Percentiles rank a stretch among this genome's conserved stretches.
Conservation (phyloP, 2,888 invertebrate species). For the Ptilodon capucinus region DNA sequence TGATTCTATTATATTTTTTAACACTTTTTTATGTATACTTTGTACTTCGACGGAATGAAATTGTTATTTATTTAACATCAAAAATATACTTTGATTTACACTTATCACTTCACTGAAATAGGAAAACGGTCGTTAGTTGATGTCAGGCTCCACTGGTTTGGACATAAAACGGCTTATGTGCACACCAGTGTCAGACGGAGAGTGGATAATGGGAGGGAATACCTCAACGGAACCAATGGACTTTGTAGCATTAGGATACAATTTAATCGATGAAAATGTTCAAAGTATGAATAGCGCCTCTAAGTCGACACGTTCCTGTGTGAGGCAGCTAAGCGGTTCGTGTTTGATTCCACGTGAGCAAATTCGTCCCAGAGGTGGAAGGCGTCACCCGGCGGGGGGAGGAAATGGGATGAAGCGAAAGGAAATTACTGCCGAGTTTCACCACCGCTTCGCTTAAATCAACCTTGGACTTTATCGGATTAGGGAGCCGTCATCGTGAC, state of each 20-base stretch:
- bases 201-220: slow-evolving; percentile 37
- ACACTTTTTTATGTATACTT: slow-evolving; percentile 64
- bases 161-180: slow-evolving; percentile 68
- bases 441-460: slow-evolving; percentile 76
- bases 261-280: slow-evolving; percentile 15
- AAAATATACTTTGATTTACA: slow-evolving; percentile 69
- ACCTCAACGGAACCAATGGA: slow-evolving; percentile 66
- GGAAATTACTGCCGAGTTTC: slow-evolving; percentile 56
- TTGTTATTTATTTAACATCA: slow-evolving; percentile 64
- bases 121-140: slow-evolving; percentile 27
- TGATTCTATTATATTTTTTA: slow-evolving; percentile 37
- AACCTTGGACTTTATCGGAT: slow-evolving; percentile 36
- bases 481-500: slow-evolving; percentile 15
- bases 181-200: slow-evolving; percentile 56
- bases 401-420: slow-evolving; percentile 64
- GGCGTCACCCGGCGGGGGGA: slow-evolving; percentile 74
- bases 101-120: slow-evolving; percentile 70
- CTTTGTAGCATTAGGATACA: slow-evolving; percentile 26
- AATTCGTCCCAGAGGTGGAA: slow-evolving; percentile 76
- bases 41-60: slow-evolving; percentile 74
- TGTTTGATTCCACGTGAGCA: slow-evolving; percentile 73
- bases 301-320: slow-evolving; percentile 53
- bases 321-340: slow-evolving; percentile 80
- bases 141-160: slow-evolving; percentile 55
- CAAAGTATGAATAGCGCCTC: slow-evolving; percentile 15